Percentiles rank a stretch among this genome's conserved stretches.
phyloP scores from a whole-genome alignment of 1,140 invertebrate species.

The Hylaeus anthracinus region DNA sequence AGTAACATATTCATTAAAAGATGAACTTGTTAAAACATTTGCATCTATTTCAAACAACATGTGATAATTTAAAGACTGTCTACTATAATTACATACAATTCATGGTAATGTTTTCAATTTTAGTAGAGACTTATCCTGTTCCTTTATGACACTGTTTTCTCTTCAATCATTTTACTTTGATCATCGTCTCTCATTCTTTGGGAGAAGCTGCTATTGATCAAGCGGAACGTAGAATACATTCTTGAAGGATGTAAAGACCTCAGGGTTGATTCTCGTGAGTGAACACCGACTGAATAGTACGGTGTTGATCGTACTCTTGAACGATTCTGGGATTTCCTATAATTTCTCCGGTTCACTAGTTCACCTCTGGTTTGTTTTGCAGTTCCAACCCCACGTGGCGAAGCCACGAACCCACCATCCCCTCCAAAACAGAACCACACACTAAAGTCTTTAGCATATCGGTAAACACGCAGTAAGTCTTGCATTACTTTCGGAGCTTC shows the following conservation, averaged over 20 bases:
- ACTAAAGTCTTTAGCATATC: slow-evolving; percentile 78
- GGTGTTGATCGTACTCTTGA: not conserved
- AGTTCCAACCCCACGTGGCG: slow-evolving; percentile 74
- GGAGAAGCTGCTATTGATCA: slow-evolving; percentile 1
- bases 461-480: slow-evolving; percentile 76
- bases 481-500: slow-evolving; percentile 15
- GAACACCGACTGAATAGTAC: not conserved
- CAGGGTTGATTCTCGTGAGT: not conserved
- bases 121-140: slow-evolving; percentile 2
- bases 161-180: slow-evolving; percentile 8
- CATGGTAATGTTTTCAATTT: no score
- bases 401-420: slow-evolving; percentile 72
- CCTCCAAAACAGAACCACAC: slow-evolving; percentile 73
- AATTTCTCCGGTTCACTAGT: slow-evolving; percentile 53
- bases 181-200: not conserved
- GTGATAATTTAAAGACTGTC: no score
- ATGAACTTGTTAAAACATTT: no score
- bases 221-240: slow-evolving; percentile 26
- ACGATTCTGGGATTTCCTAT: slow-evolving; percentile 4
- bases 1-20: no score
- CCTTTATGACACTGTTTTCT: not conserved
- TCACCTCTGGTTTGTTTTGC: slow-evolving; percentile 71
- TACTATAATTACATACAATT: no score
- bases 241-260: not conserved
- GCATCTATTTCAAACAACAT: no score